Evolutionary conservation across 2,113 vertebrate genomes (phyloP).

Genomic region (Osmerus mordax): DNA sequence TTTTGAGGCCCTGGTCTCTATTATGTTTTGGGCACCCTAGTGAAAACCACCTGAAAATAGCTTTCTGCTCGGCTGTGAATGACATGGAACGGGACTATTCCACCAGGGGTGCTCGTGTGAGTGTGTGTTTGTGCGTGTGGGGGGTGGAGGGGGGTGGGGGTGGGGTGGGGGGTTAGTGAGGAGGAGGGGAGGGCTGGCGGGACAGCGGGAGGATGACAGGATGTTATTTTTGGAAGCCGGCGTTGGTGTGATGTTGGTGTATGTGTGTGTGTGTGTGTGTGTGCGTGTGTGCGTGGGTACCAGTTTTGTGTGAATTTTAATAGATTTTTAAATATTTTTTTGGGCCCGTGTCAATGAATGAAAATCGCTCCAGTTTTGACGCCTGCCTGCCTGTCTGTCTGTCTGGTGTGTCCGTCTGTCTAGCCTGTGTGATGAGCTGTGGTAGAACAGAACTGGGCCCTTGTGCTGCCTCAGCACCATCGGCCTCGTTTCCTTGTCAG

Average conservation of each 20-base stretch:
- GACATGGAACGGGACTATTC: neutral
- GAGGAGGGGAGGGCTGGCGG: too few relatives aligned
- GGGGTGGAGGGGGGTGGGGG: neutral
- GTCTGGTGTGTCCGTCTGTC: neutral
- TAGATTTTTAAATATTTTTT: too few relatives aligned
- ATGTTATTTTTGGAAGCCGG: constrained; percentile 23
- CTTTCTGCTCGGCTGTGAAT: constrained; percentile 6
- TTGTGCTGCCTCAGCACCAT: constrained; percentile 3
- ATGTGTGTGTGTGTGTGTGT: neutral
- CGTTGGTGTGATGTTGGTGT: neutral
- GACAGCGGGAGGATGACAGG: neutral
- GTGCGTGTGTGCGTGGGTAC: constrained; percentile 4
- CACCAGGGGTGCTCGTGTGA: neutral
- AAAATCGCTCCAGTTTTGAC: too few relatives aligned
- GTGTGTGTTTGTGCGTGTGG: neutral
- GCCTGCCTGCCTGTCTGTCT: neutral
- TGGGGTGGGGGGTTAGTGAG: neutral
- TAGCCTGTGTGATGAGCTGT: neutral
- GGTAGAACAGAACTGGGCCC: neutral
- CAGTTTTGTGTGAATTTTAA: neutral
- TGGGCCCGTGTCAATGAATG: too few relatives aligned
- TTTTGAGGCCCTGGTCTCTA: neutral
- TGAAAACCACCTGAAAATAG: constrained; percentile 24
- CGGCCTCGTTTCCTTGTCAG: neutral
- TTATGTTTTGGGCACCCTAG: neutral